These are phyloP conservation scores for Xiphias gladius DNA, from an alignment of 2,113 vertebrate species.

Conservation along the genomic window DNA sequence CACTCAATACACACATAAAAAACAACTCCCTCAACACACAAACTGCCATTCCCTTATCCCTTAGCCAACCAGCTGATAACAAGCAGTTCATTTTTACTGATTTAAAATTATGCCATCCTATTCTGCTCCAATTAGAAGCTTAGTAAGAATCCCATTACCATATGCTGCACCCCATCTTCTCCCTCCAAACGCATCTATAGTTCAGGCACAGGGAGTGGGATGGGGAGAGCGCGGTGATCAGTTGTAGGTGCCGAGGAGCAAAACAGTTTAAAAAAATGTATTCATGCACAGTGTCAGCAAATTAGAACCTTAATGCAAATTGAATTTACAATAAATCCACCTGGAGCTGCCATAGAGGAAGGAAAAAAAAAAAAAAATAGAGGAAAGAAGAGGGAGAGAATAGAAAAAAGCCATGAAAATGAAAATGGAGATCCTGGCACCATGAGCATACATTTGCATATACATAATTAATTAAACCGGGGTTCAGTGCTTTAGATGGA, in stretches of 20 bases:
- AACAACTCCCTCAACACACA: conserved; percentile 49
- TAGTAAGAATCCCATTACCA: conserved; percentile 54
- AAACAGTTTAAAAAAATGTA: conserved; percentile 48
- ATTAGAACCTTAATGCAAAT: conserved; percentile 80
- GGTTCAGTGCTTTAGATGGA: conserved; percentile 65
- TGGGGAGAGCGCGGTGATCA: background rate
- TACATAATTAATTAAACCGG: conserved; percentile 70
- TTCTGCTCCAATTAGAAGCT: conserved; percentile 69
- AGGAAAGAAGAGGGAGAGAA: conserved; percentile 41
- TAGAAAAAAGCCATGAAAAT: conserved; percentile 69
- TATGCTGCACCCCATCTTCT: conserved; percentile 17
- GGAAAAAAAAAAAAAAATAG: background rate
- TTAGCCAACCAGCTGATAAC: conserved; percentile 57
- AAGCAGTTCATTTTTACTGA: conserved; percentile 56
- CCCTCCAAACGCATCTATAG: conserved; percentile 19
- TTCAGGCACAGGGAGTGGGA: background rate
- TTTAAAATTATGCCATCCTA: conserved; percentile 65
- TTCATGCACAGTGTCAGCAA: conserved; percentile 69
- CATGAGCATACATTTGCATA: conserved; percentile 73
- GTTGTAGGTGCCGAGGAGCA: conserved; percentile 21
- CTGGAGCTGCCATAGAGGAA: conserved; percentile 29
- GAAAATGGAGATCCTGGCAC: conserved; percentile 80
- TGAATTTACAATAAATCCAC: conserved; percentile 81
- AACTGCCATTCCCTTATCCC: conserved; percentile 43
- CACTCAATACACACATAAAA: conserved; percentile 40